Base-by-base conservation (phyloP, 2,113 vertebrate genomes). In the Pelusios castaneus region DNA sequence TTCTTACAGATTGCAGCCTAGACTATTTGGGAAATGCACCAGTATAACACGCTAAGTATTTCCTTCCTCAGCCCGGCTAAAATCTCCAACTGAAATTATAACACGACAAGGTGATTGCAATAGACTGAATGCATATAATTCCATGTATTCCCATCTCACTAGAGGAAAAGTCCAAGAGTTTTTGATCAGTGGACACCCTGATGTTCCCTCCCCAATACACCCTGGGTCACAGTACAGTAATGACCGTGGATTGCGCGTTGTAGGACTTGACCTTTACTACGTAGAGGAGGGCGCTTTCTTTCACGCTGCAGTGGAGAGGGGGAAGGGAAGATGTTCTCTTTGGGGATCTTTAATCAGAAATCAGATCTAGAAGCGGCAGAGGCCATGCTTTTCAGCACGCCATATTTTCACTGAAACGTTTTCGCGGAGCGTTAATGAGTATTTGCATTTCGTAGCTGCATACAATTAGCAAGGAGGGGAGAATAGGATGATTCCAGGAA, bases 221-320 rank as follows among this genome's bases (percentile, higher is more conserved):
- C 94, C 91, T 2, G 95, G 97, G 97, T 97, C 97, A 97, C 96
- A 85, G 93, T 96, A 87, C 93, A 97, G 96, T 96, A 96, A 97
- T 97, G 94, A 97, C 96, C 84, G 88, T 95, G 97, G 97, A 91
- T 97, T 95, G 96, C 91, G 96, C 94, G 89, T 95, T 89, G 22
- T 91, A 98, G 98, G 97, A 98, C 98, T 98, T 98, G 98, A 98
- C 98, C 98, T 98, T 97, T 98, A 93, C 91, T 76, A 95, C 91
- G 86, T 89, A 52, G 92, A 94, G 96, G 96, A 97, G 94, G 94
- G 97, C 90, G 89, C 96, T 96, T 97, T 95, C 89, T 80, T 92
- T 90, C 90, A 91, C 94, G 95, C 93, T 91, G 91, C 90, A 90
- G 95, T 83, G 89, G 83, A 75, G 67, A 77, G 29, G 58, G 45